phyloP scores from a whole-genome alignment of 2,797 vertebrate genomes.

The Diplodus sargus region DNA sequence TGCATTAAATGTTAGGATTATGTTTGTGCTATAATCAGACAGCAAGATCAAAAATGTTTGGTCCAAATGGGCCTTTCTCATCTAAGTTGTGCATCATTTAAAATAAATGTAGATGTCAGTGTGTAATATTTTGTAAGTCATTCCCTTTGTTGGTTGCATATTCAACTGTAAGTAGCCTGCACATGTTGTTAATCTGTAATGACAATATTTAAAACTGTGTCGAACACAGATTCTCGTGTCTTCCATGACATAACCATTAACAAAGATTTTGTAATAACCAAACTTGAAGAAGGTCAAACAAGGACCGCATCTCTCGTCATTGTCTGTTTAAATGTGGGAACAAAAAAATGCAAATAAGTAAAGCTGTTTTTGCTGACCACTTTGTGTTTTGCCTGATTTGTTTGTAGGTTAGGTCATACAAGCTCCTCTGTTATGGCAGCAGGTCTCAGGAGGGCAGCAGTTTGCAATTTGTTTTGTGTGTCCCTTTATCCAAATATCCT shows the following conservation, averaged over 20 bases:
- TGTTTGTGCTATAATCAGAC: background rate
- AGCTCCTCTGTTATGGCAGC: background rate
- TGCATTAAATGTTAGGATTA: slow-evolving; percentile 1
- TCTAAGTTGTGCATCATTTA: background rate
- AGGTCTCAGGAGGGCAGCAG: slow-evolving; percentile 21
- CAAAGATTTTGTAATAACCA: slow-evolving; percentile 39
- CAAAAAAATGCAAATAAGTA: slow-evolving; percentile 8
- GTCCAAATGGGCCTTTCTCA: background rate
- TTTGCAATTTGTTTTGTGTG: background rate
- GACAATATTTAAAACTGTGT: slow-evolving; percentile 51
- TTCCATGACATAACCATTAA: slow-evolving; percentile 51
- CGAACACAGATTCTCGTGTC: slow-evolving; percentile 35
- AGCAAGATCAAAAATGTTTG: slow-evolving; percentile 28
- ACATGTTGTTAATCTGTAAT: slow-evolving; percentile 58
- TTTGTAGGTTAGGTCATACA: background rate
- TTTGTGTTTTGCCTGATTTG: background rate
- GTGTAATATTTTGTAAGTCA: slow-evolving; percentile 17
- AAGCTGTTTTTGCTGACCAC: background rate
- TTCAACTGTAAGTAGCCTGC: slow-evolving; percentile 37
- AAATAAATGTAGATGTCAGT: background rate
- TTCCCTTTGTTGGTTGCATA: slow-evolving; percentile 36
- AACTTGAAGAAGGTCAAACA: background rate
- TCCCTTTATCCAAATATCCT: no score
- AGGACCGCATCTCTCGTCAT: background rate
- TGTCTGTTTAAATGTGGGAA: background rate